Evolutionary conservation across 2,797 vertebrate species (phyloP), one percentile per base, ranked within the genome.

Genomic region (Spea hammondii): DNA sequence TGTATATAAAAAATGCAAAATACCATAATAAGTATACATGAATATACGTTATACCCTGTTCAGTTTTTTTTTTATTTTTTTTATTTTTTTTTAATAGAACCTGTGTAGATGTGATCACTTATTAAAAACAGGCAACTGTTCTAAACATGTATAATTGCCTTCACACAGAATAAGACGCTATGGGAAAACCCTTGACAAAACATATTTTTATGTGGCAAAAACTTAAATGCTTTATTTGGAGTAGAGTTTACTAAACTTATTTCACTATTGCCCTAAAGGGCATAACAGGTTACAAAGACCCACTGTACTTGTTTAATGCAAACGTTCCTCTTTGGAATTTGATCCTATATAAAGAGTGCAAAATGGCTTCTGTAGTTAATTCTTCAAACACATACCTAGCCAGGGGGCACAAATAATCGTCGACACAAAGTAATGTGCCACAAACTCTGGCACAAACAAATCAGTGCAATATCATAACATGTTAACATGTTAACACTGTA

Each of bases 261-360:
- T 69, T 60, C 54, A 46, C 44, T 51, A 12, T 17, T 54, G 65
- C 49, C 59, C 65, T 73, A 12, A 64, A 72, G 70, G 70, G 72
- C 65, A 53, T 60, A 67, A 74, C 71, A 74, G 77, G 57, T 73
- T 79, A 79, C 77, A 79, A 73, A 73, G 77, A 69, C 71, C 70
- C 72, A 66, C 77, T 78, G 62, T 78, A 65, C 64, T 66, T 49
- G 65, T 64, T 78, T 79, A 79, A 79, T 74, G 71, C 71, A 79
- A 79, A 48, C 54, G 77, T 73, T 79, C 77, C 77, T 74, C 70
- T 74, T 74, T 79, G 70, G 77, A 79, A 79, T 79, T 79, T 74
- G 71, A 79, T 79, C 70, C 77, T 65, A 44, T 67, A 79, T 71
- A 51, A 79, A 49, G 44, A 50, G 54, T 67, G 53, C 12, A 68